phyloP scores from a whole-genome alignment of 2,888 invertebrate species.

The Dasypogon diadema region DNA sequence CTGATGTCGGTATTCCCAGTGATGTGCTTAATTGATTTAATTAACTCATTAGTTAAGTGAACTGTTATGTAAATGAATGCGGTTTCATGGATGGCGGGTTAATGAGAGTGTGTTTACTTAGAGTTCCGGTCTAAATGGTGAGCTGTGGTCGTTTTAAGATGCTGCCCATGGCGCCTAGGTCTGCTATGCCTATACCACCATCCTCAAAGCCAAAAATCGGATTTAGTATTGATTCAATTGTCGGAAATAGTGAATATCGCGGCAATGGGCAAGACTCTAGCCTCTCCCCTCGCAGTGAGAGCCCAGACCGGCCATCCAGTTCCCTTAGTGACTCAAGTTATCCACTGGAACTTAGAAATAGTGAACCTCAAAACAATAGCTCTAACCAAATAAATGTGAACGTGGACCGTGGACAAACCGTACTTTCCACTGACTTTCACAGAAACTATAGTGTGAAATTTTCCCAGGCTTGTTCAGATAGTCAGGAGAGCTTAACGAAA shows the following conservation, averaged over 20 bases:
- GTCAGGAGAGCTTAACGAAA: background rate
- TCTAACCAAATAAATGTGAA: background rate
- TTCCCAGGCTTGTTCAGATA: background rate
- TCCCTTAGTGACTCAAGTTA: slow-evolving; percentile 57
- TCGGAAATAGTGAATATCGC: slow-evolving; percentile 71
- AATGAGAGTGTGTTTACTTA: background rate
- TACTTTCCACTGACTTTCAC: slow-evolving; percentile 1
- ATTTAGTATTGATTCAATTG: slow-evolving; percentile 94
- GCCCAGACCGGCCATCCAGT: slow-evolving; percentile 54
- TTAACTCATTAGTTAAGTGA: slow-evolving; percentile 46
- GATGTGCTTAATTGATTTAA: slow-evolving; percentile 50
- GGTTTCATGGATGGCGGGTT: background rate
- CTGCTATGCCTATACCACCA: slow-evolving; percentile 82
- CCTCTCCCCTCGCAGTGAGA: slow-evolving; percentile 56
- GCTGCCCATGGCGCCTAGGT: slow-evolving; percentile 95
- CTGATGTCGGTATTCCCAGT: slow-evolving; percentile 38
- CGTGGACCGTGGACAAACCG: background rate
- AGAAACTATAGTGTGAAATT: slow-evolving; percentile 6
- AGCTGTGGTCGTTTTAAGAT: slow-evolving; percentile 72
- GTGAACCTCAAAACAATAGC: slow-evolving; percentile 26
- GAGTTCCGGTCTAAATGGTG: slow-evolving; percentile 63
- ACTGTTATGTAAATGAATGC: slow-evolving; percentile 36
- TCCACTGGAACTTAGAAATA: slow-evolving; percentile 61
- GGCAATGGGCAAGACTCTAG: slow-evolving; percentile 58
- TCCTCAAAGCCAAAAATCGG: slow-evolving; percentile 90